phyloP scores from a whole-genome alignment of 2,888 invertebrate genomes.

The Rhopalosiphum nymphaeae region DNA sequence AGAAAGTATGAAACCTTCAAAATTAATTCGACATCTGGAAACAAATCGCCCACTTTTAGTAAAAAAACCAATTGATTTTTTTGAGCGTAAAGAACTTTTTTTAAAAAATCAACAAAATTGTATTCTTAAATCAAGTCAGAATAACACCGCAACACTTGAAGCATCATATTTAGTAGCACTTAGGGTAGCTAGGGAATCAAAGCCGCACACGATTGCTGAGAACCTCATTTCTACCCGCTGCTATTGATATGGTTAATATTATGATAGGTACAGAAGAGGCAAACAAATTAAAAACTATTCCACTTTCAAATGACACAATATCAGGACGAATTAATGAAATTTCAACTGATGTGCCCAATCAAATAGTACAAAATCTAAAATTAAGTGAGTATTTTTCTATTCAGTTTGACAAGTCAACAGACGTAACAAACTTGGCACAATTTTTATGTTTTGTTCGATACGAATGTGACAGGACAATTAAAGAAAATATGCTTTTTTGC shows the following conservation, averaged over 20 bases:
- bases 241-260: slow-evolving; percentile 67
- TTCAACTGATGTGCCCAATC: slow-evolving; percentile 67
- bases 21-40: background rate
- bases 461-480: background rate
- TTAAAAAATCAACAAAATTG: slow-evolving; percentile 27
- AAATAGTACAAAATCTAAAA: slow-evolving; percentile 17
- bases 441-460: slow-evolving; percentile 8
- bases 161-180: slow-evolving; percentile 59
- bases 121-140: slow-evolving; percentile 13
- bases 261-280: slow-evolving; percentile 67
- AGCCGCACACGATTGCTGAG: slow-evolving; percentile 67
- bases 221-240: slow-evolving; percentile 68
- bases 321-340: slow-evolving; percentile 67
- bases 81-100: slow-evolving; percentile 15
- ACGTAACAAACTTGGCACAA: background rate
- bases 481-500: slow-evolving; percentile 17
- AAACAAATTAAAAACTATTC: slow-evolving; percentile 66
- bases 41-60: slow-evolving; percentile 13
- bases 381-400: slow-evolving; percentile 15
- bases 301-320: slow-evolving; percentile 67
- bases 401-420: slow-evolving; percentile 16
- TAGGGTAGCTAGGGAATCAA: slow-evolving; percentile 64
- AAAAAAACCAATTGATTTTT: slow-evolving; percentile 6
- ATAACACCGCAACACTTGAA: slow-evolving; percentile 21
- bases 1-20: slow-evolving; percentile 31